Evolutionary conservation across 2,797 vertebrate species (phyloP), one percentile per base, ranked within the genome.

Genomic region (Naso thynnoides): DNA sequence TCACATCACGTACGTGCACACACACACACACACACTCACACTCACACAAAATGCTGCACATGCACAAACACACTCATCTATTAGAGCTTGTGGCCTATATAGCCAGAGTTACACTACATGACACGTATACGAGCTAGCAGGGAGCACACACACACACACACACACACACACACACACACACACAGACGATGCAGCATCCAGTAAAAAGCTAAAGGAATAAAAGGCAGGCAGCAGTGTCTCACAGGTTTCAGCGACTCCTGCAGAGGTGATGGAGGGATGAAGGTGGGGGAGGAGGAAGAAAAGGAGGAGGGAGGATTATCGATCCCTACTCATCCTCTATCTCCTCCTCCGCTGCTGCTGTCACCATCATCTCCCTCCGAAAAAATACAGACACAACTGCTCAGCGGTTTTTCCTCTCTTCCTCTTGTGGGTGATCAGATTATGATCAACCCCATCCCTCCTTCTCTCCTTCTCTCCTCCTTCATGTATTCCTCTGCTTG

Each of bases 261-360:
- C 86, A 86, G 86, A 88, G 81, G 81, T 84, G 87, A 88, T 79
- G 86, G 76, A 87, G 84, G 85, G 84, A 89, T 85, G 79, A 87
- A 84, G 82, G 76, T 68, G 79, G 79, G 78, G 72, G 86, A 69
- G 69, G 68, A 70, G 39, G 70, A 79, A 8, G 48, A 45, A 42
- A 50, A 63, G 56, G 57, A 61, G 63, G 73, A 67, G 64, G 79
- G 48, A 66, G 66, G 78, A 65, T 78, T 89, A 87, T 87, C 63
- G 85, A 86, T 89, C 72, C 71, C 18, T 6, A 60, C 79, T 89
- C 72, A 84, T 82, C 78, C 62, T 88, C 70, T 52, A 62, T 84
- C 82, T 73, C 72, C 85, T 81, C 82, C 79, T 85, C 67, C 44
- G 61, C 78, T 76, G 71, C 47, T 81, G 82, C 77, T 78, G 77